Percentiles rank a stretch among this genome's conserved stretches.
phyloP scores from a whole-genome alignment of 1,140 invertebrate genomes.

The Acromyrmex charruanus region DNA sequence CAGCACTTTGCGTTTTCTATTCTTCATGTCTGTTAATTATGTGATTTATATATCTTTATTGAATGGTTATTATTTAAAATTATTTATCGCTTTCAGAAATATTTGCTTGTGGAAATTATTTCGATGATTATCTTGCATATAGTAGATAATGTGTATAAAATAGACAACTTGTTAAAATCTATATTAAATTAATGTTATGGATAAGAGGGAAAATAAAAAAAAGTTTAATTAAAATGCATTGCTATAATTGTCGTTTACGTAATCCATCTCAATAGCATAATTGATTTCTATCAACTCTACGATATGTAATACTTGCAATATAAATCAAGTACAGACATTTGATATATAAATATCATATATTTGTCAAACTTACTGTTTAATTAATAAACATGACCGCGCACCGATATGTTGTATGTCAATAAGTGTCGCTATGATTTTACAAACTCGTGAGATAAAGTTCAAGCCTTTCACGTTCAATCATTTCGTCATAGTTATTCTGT shows the following conservation, averaged over 20 bases:
- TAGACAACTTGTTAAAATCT: neutral
- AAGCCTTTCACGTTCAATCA: conserved; percentile 8
- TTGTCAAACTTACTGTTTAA: conserved; percentile 22
- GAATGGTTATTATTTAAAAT: neutral
- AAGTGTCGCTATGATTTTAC: conserved; percentile 35
- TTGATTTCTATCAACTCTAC: neutral
- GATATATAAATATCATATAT: conserved; percentile 10
- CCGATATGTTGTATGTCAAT: conserved; percentile 11
- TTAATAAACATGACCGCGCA: conserved; percentile 24
- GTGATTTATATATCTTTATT: neutral
- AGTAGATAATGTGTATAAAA: neutral
- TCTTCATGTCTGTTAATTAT: neutral
- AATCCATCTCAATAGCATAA: conserved; percentile 12
- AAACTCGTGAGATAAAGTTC: conserved; percentile 13
- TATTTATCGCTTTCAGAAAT: neutral
- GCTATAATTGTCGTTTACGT: neutral
- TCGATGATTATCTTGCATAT: neutral
- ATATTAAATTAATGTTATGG: neutral
- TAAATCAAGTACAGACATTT: neutral
- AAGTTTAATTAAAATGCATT: conserved; percentile 18
- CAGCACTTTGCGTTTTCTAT: neutral
- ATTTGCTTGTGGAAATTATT: neutral
- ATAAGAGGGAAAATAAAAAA: neutral
- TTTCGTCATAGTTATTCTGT: neutral
- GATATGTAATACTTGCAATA: neutral